Percentiles rank a stretch among this genome's conserved stretches.
Evolutionary conservation across 2,888 invertebrate species (phyloP).

Genomic region (Hypena proboscidalis): DNA sequence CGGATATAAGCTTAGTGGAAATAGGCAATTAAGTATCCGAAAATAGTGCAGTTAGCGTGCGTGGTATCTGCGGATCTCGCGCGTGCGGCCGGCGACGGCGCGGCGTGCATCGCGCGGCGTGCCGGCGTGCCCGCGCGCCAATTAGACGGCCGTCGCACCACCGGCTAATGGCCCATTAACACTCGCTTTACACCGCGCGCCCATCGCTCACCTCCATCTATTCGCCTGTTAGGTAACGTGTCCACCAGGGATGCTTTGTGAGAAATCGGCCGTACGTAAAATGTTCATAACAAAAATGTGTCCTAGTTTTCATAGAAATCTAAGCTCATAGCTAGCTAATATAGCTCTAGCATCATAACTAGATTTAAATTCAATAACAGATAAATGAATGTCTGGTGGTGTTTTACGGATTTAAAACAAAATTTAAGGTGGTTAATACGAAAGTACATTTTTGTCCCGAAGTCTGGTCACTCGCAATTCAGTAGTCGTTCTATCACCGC

Average conservation of each 20-base stretch:
- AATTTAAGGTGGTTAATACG: too few relatives aligned
- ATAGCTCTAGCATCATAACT: too few relatives aligned
- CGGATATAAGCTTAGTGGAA: slow-evolving; percentile 31
- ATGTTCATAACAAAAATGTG: too few relatives aligned
- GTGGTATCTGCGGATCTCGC: slow-evolving; percentile 66
- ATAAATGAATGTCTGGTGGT: too few relatives aligned
- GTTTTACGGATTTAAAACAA: too few relatives aligned
- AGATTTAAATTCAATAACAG: too few relatives aligned
- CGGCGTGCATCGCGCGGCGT: slow-evolving; percentile 48
- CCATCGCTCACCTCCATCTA: slow-evolving; percentile 69
- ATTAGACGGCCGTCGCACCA: slow-evolving; percentile 66
- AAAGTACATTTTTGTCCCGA: too few relatives aligned
- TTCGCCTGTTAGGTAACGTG: slow-evolving; percentile 46
- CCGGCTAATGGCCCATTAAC: slow-evolving; percentile 80
- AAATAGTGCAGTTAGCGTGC: slow-evolving; percentile 68
- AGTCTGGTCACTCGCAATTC: too few relatives aligned
- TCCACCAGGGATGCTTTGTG: background rate
- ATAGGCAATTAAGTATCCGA: slow-evolving; percentile 48
- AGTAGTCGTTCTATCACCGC: too few relatives aligned
- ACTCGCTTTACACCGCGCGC: slow-evolving; percentile 68
- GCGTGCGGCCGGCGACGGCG: slow-evolving; percentile 40
- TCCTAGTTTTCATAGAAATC: too few relatives aligned
- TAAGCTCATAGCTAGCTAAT: too few relatives aligned
- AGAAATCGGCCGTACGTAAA: too few relatives aligned
- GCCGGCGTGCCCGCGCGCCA: slow-evolving; percentile 63